Percentiles rank a stretch among this genome's conserved stretches.
These are phyloP conservation scores for Syrmaticus mikado DNA, from an alignment of 2,113 vertebrate genomes.

Conservation along the genomic window DNA sequence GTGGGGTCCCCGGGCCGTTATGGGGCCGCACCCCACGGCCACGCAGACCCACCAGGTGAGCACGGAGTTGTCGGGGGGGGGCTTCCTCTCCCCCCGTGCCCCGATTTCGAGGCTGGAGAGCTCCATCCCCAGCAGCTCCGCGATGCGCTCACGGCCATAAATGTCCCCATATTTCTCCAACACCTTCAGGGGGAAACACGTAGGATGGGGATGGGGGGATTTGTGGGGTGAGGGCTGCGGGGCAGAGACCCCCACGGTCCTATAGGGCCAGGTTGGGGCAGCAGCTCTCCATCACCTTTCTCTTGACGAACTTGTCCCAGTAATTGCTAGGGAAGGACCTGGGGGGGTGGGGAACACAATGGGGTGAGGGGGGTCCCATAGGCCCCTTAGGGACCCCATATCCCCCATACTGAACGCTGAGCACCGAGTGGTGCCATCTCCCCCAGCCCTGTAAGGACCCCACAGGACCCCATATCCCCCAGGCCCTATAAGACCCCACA, in stretches of 20 bases:
- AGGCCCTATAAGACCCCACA: too few species aligned
- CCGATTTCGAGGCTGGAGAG: slow-evolving; percentile 89
- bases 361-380: neutral
- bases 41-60: slow-evolving; percentile 81
- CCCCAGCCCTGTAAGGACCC: too few species aligned
- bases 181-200: slow-evolving; percentile 72
- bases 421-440: too few species aligned
- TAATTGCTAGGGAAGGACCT: slow-evolving; percentile 94
- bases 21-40: too few species aligned
- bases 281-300: slow-evolving; percentile 81
- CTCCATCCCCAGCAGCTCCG: slow-evolving; percentile 91
- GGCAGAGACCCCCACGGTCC: too few species aligned
- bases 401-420: too few species aligned
- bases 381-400: too few species aligned
- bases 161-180: slow-evolving; percentile 94
- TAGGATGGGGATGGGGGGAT: neutral
- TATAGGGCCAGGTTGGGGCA: too few species aligned
- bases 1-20: too few species aligned
- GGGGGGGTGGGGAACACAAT: neutral
- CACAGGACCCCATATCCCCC: too few species aligned
- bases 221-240: too few species aligned
- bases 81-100: slow-evolving; percentile 86
- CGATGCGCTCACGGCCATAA: slow-evolving; percentile 91
- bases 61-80: slow-evolving; percentile 83
- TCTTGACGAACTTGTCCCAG: slow-evolving; percentile 97